phyloP scores from a whole-genome alignment of 2,797 vertebrate genomes.

The Poecile montanus region DNA sequence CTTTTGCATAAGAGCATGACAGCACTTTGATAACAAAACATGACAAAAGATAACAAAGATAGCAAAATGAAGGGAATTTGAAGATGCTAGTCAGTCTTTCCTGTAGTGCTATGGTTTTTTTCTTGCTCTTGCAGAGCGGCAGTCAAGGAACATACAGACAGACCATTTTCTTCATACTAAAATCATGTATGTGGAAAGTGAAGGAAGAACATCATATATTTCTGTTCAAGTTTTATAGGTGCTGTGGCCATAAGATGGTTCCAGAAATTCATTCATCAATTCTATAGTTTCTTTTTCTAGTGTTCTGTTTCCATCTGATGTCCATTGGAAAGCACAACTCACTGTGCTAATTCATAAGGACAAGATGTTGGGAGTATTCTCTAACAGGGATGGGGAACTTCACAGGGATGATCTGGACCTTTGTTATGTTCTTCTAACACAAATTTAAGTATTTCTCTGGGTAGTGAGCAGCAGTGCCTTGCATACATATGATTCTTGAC shows the following conservation, averaged over 20 bases:
- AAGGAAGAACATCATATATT: background rate
- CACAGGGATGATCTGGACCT: background rate
- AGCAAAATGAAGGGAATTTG: background rate
- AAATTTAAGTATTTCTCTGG: background rate
- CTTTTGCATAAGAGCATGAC: background rate
- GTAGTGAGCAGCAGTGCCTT: background rate
- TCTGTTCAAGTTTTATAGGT: background rate
- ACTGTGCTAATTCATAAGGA: constrained; percentile 33
- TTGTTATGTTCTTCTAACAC: background rate
- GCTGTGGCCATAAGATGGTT: background rate
- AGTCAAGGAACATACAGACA: background rate
- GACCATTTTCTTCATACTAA: background rate
- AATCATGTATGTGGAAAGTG: background rate
- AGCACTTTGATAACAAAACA: background rate
- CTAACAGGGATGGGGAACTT: background rate
- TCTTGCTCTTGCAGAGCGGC: background rate
- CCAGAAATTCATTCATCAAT: constrained; percentile 15
- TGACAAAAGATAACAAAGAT: background rate
- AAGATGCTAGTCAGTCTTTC: background rate
- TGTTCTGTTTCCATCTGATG: background rate
- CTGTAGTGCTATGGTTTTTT: background rate
- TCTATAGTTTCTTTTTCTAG: constrained; percentile 54
- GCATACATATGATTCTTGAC: background rate
- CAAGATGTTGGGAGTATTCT: background rate
- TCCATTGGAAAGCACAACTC: constrained; percentile 42